Conservation (phyloP, 2,113 vertebrate species). For the Catharus fuscescens region DNA sequence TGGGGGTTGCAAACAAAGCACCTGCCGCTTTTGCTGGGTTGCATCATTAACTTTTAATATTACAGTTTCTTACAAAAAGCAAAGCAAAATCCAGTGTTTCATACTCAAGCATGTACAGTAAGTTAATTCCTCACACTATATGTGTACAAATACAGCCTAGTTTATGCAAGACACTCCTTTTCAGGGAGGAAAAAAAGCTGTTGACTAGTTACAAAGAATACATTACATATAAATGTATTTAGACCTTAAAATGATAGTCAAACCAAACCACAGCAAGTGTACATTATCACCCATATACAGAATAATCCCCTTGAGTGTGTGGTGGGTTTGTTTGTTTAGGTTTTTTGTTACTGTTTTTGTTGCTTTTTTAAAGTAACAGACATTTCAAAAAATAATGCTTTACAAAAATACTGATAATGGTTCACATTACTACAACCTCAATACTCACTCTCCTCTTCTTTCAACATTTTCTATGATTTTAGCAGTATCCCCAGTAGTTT, state of each 20-base stretch:
- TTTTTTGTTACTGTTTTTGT: accelerated
- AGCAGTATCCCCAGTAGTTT: neutral
- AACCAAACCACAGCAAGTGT: neutral
- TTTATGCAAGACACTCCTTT: neutral
- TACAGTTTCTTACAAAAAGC: neutral
- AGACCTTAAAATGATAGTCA: neutral
- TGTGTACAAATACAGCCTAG: neutral
- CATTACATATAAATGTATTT: neutral
- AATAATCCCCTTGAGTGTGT: neutral
- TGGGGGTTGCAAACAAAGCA: neutral
- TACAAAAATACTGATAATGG: slow-evolving; percentile 70
- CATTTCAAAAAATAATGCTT: neutral
- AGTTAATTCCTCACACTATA: neutral
- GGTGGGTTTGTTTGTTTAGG: no score
- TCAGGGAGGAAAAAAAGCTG: neutral
- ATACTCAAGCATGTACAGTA: slow-evolving; percentile 22
- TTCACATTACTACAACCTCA: slow-evolving; percentile 1
- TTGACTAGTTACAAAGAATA: neutral
- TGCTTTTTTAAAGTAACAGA: neutral
- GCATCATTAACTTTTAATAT: neutral
- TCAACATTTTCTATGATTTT: neutral
- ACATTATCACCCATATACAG: neutral
- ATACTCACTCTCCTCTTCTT: neutral
- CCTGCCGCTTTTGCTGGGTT: neutral
- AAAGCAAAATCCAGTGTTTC: slow-evolving; percentile 52